phyloP scores from a whole-genome alignment of 1,140 invertebrate genomes.

The Pachyrhynchus sulphureomaculatus region DNA sequence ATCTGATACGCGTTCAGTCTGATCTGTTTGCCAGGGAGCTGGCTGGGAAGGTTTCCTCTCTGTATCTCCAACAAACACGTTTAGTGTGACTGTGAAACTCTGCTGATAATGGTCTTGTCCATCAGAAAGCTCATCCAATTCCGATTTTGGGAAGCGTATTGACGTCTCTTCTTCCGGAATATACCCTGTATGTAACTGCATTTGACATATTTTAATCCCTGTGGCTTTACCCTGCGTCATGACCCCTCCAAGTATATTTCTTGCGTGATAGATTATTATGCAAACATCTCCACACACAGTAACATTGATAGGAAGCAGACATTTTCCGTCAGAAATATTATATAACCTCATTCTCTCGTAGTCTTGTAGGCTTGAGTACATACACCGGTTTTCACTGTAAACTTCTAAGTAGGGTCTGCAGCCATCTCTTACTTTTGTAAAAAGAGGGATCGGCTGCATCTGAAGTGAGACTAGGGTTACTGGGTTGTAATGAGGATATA shows the following conservation, averaged over 20 bases:
- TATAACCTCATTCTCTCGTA: slow-evolving; percentile 88
- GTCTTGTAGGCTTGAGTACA: slow-evolving; percentile 80
- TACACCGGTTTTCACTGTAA: slow-evolving; percentile 81
- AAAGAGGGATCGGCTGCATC: slow-evolving; percentile 85
- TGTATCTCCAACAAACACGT: slow-evolving; percentile 70
- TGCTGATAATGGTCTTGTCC: slow-evolving; percentile 80
- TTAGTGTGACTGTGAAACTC: slow-evolving; percentile 71
- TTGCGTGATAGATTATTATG: slow-evolving; percentile 79
- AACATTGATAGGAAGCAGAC: slow-evolving; percentile 54
- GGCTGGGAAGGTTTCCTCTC: slow-evolving; percentile 62
- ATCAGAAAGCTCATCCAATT: slow-evolving; percentile 77
- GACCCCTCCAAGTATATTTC: slow-evolving; percentile 78
- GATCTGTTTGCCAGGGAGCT: slow-evolving; percentile 75
- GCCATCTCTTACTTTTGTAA: slow-evolving; percentile 90
- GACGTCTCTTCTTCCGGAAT: slow-evolving; percentile 71
- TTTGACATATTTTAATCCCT: slow-evolving; percentile 83
- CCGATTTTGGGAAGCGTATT: slow-evolving; percentile 73
- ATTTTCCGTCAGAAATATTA: slow-evolving; percentile 73
- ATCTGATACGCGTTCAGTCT: slow-evolving; percentile 58
- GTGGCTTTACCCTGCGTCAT: slow-evolving; percentile 73
- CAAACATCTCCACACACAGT: slow-evolving; percentile 83
- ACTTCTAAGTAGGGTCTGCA: slow-evolving; percentile 92
- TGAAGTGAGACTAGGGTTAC: slow-evolving; percentile 74
- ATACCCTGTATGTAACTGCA: slow-evolving; percentile 89
- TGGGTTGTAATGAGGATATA: slow-evolving; percentile 74